These are phyloP conservation scores for Biston betularia DNA, from an alignment of 2,888 invertebrate genomes.

Conservation along the genomic window DNA sequence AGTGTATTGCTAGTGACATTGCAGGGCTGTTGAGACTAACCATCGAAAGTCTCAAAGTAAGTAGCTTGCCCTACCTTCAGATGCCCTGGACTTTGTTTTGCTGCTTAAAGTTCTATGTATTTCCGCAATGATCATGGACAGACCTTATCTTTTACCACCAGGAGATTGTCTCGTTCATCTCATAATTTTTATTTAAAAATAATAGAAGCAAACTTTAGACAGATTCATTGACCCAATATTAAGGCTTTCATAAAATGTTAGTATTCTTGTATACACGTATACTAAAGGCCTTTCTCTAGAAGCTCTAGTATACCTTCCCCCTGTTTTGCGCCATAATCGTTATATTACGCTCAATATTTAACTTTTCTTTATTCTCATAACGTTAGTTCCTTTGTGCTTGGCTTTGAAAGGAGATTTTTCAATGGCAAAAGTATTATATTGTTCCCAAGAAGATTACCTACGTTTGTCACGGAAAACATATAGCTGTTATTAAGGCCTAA, in stretches of 20 bases:
- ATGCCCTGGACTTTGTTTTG: too few species aligned
- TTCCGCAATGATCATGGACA: too few species aligned
- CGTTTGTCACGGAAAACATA: slow-evolving; percentile 14
- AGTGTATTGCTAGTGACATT: too few species aligned
- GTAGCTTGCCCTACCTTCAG: too few species aligned
- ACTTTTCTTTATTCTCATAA: slow-evolving; percentile 3
- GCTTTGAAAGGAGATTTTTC: slow-evolving; percentile 17
- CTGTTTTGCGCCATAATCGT: slow-evolving; percentile 4
- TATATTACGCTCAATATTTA: slow-evolving; percentile 22
- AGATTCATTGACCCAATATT: not conserved
- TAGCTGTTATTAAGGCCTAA: slow-evolving; percentile 10
- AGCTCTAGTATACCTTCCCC: not conserved
- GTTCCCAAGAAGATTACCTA: slow-evolving; percentile 19
- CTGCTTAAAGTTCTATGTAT: too few species aligned
- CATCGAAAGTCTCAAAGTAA: too few species aligned
- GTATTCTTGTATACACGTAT: not conserved
- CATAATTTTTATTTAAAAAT: too few species aligned
- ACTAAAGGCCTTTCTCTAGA: not conserved
- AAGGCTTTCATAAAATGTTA: not conserved
- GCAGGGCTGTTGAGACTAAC: too few species aligned
- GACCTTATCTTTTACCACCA: too few species aligned
- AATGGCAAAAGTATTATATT: slow-evolving; percentile 20
- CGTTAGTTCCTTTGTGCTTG: slow-evolving; percentile 3
- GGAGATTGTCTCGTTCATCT: too few species aligned
- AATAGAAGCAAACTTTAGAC: too few species aligned